These are phyloP conservation scores for Euphonia xanthogaster DNA, from an alignment of 2,797 vertebrate species.

Conservation along the genomic window DNA sequence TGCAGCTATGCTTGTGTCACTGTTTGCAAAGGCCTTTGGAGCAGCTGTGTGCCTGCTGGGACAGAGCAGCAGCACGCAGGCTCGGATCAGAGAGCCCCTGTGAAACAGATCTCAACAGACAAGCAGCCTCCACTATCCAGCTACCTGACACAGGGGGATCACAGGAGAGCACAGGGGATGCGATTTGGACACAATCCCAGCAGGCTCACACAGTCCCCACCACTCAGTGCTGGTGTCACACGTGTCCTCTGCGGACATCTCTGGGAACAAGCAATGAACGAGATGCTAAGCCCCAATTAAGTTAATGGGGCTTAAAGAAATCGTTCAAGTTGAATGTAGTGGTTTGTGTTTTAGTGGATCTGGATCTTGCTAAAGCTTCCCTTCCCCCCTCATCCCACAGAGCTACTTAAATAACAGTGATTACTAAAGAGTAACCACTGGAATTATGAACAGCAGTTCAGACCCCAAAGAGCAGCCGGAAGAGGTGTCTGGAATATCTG, in stretches of 20 bases:
- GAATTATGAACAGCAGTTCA: background rate
- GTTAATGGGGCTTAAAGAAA: constrained; percentile 19
- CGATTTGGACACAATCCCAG: background rate
- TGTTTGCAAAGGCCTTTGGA: constrained; percentile 1
- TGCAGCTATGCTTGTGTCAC: background rate
- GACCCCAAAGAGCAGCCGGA: background rate
- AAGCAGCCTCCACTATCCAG: background rate
- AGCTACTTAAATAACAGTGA: background rate
- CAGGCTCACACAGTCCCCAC: background rate
- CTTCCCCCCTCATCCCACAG: background rate
- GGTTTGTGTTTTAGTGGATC: constrained; percentile 1
- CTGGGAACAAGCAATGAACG: background rate
- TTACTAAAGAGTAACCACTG: background rate
- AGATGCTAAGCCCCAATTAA: background rate
- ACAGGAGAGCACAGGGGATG: fast-evolving
- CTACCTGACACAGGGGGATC: background rate
- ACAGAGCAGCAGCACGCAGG: background rate
- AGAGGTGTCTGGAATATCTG: background rate
- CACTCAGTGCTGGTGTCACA: background rate
- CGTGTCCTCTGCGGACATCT: background rate
- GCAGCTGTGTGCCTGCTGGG: background rate
- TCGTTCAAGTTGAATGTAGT: background rate
- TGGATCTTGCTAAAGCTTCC: background rate
- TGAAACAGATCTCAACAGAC: background rate
- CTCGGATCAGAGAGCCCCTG: background rate